phyloP scores from a whole-genome alignment of 2,888 invertebrate genomes.

The Eilema caniola region DNA sequence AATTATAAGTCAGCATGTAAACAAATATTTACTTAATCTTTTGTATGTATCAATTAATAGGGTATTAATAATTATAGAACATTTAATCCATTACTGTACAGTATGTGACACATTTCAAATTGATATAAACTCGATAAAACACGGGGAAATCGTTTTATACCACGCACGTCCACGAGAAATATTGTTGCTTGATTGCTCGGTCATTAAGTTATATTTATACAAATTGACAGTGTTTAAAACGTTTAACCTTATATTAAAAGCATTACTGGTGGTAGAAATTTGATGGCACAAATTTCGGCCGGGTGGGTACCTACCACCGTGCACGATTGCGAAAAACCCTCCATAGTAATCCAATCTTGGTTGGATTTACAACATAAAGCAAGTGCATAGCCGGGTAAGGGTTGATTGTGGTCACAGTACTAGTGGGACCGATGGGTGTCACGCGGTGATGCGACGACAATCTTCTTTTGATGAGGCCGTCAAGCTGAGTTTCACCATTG shows the following conservation, averaged over 20 bases:
- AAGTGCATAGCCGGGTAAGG: no score
- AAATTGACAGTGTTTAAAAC: constrained; percentile 3
- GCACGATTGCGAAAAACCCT: no score
- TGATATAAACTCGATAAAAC: constrained; percentile 10
- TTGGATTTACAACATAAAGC: no score
- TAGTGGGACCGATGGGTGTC: no score
- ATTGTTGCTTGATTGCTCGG: constrained; percentile 8
- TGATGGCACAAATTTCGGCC: no score
- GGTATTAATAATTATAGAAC: constrained; percentile 10
- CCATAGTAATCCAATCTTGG: no score
- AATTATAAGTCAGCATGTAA: neutral
- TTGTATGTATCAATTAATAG: neutral
- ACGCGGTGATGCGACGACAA: no score
- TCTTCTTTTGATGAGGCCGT: no score
- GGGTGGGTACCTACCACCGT: no score
- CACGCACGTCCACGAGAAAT: neutral
- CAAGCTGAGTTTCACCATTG: no score
- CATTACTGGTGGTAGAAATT: no score
- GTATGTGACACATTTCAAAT: constrained; percentile 11
- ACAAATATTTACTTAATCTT: neutral
- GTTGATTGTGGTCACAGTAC: no score
- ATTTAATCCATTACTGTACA: constrained; percentile 2
- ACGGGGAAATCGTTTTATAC: constrained; percentile 5
- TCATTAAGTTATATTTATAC: constrained; percentile 3
- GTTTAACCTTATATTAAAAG: neutral